A percentile compares a stretch with the other conserved stretches of the same genome.
These are phyloP conservation scores for Lagodon rhomboides DNA, from an alignment of 2,797 vertebrate species.

Conservation along the genomic window DNA sequence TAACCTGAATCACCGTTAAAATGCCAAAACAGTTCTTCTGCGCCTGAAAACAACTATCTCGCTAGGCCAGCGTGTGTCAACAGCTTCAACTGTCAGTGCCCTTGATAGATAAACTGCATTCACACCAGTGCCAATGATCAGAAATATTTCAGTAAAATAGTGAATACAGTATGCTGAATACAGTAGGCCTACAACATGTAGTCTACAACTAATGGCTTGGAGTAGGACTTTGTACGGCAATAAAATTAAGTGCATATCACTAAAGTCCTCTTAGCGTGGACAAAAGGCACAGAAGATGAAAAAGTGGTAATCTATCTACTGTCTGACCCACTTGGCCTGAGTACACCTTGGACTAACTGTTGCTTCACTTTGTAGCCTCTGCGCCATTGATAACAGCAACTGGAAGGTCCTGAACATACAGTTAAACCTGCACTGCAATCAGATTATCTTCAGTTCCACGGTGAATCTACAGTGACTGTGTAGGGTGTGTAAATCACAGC, in stretches of 20 bases:
- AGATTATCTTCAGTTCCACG: neutral
- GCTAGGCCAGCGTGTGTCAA: slow-evolving; percentile 36
- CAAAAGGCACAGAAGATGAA: neutral
- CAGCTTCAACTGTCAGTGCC: slow-evolving; percentile 27
- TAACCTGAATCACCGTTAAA: slow-evolving; percentile 44
- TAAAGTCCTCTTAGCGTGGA: neutral
- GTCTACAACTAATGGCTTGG: neutral
- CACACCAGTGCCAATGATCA: neutral
- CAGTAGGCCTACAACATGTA: neutral
- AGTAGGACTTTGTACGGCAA: neutral
- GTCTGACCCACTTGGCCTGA: slow-evolving; percentile 39
- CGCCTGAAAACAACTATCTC: neutral
- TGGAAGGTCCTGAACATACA: neutral
- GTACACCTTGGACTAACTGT: slow-evolving; percentile 29
- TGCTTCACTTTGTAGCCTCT: neutral
- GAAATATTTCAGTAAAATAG: neutral
- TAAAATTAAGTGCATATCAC: neutral
- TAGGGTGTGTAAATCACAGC: neutral
- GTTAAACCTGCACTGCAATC: neutral
- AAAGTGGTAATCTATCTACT: slow-evolving; percentile 5
- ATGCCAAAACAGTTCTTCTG: slow-evolving; percentile 36
- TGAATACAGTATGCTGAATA: neutral
- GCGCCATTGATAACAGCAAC: neutral
- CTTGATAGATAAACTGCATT: neutral
- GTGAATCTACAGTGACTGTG: neutral